Conservation (phyloP, 2,797 vertebrate species). For the Botia almorhae region DNA sequence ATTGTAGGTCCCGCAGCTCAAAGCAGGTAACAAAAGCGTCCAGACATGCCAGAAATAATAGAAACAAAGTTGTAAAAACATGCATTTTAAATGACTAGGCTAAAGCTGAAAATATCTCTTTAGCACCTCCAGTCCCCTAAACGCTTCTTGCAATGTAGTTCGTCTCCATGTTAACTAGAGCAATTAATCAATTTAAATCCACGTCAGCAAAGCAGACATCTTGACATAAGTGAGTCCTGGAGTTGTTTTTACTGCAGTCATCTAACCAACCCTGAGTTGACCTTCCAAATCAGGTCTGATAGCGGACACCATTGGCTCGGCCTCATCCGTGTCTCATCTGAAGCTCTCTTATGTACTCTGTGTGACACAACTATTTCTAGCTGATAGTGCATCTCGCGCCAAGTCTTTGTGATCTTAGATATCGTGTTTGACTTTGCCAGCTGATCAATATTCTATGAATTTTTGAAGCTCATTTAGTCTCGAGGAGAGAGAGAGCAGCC, state of each 20-base stretch:
- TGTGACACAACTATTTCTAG: constrained; percentile 56
- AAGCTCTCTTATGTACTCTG: constrained; percentile 48
- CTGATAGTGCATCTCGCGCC: constrained; percentile 58
- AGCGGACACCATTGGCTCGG: constrained; percentile 43
- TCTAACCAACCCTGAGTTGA: constrained; percentile 28
- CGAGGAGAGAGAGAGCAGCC: constrained; percentile 33
- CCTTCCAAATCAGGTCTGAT: constrained; percentile 42
- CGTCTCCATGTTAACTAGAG: neutral
- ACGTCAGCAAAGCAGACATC: neutral
- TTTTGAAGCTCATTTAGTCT: constrained; percentile 72
- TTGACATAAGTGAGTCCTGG: constrained; percentile 5
- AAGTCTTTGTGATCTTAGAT: constrained; percentile 64
- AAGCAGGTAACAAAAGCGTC: constrained; percentile 14
- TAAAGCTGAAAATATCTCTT: constrained; percentile 17
- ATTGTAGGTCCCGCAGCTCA: constrained; percentile 1
- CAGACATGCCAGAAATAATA: constrained; percentile 33
- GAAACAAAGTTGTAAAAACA: constrained; percentile 15
- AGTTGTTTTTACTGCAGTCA: constrained; percentile 30
- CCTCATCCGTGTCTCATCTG: constrained; percentile 49
- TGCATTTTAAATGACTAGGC: neutral
- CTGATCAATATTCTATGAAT: constrained; percentile 82
- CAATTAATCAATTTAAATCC: constrained; percentile 18
- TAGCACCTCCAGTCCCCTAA: neutral
- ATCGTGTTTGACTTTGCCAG: constrained; percentile 70
- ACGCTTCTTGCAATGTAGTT: neutral